phyloP scores from a whole-genome alignment of 2,888 invertebrate genomes.

The Morpho deidamia region DNA sequence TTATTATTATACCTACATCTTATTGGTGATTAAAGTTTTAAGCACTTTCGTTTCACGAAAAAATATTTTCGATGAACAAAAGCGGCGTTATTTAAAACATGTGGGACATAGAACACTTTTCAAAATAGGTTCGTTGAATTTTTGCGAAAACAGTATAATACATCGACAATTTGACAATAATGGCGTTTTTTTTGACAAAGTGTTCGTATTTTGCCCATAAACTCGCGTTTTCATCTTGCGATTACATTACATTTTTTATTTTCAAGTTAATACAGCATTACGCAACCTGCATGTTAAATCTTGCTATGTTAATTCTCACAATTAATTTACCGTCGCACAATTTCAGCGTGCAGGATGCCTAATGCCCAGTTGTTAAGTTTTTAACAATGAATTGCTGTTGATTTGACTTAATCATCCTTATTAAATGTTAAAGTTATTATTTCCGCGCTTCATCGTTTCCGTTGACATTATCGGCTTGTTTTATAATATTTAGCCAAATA shows the following conservation, averaged over 20 bases:
- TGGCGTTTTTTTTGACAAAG: conserved; percentile 3
- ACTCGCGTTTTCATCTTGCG: conserved; percentile 39
- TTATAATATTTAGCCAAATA: conserved; percentile 68
- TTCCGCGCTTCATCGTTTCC: conserved; percentile 59
- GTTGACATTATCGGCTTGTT: conserved; percentile 58
- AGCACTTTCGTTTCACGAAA: conserved; percentile 2
- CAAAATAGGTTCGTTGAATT: conserved; percentile 3
- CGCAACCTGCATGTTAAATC: conserved; percentile 20
- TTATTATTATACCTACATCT: conserved; percentile 1
- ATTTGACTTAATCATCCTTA: conserved; percentile 72
- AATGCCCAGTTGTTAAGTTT: conserved; percentile 62
- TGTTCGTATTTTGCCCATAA: conserved; percentile 3
- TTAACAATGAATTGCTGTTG: conserved; percentile 68
- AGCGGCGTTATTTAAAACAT: not conserved
- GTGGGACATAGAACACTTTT: no score
- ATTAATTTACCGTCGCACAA: not conserved
- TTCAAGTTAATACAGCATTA: conserved; percentile 37
- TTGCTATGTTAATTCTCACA: conserved; percentile 22
- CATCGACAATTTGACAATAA: conserved; percentile 16
- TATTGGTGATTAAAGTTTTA: conserved; percentile 6
- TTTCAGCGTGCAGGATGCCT: conserved; percentile 14
- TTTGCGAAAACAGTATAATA: not conserved
- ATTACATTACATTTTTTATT: conserved; percentile 75
- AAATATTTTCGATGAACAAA: conserved; percentile 8
- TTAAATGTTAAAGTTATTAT: conserved; percentile 60